Evolutionary conservation across 2,888 invertebrate species (phyloP), one percentile per base, ranked within the genome.

Genomic region (Yponomeuta malinellus): DNA sequence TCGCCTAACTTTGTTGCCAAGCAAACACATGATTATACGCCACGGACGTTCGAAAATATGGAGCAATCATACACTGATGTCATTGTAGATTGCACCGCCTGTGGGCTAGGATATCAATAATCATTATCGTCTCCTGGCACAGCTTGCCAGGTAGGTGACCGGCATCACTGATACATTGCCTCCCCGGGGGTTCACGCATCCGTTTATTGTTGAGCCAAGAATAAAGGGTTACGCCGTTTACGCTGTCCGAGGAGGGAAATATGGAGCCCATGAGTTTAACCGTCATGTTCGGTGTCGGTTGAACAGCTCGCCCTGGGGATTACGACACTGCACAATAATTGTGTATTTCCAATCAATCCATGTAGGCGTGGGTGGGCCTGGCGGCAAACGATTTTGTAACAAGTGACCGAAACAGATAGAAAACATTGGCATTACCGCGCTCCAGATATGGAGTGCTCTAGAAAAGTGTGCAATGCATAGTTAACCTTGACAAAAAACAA

Each of bases 271-370:
- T 83, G 83, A 85, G 83, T 80, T 79, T 76, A 76, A 80, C 78
- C 78, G 82, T 86, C 85, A 85, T 85, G 83, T 82, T 78, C 78
- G 79, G 79, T 83, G 86, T 84, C 84, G 81, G 81, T 75, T 78
- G 74, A 78, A 79, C 79, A 74, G 78, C 75, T 74, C 73, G 75
- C 71, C 85, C 74, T 77, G 74, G 80, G 87, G 80, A 78, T 86
- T 83, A 83, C 81, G 83, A 85, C 86, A 85, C 82, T 81, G 81
- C 81, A 78, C 86, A 89, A 89, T 87, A 86, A 89, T 87, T 84
- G 86, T 85, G 83, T 87, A 15, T 89, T 89, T 85, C 86, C 88
- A 88, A 89, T 90, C 90, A 89, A 90, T 90, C 88, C 84, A 79
- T 78, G 77, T 76, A 83, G 8, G 43, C 48, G 70, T 85, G 84